These are phyloP conservation scores for Carcina quercana DNA, from an alignment of 2,888 invertebrate species.

Conservation along the genomic window DNA sequence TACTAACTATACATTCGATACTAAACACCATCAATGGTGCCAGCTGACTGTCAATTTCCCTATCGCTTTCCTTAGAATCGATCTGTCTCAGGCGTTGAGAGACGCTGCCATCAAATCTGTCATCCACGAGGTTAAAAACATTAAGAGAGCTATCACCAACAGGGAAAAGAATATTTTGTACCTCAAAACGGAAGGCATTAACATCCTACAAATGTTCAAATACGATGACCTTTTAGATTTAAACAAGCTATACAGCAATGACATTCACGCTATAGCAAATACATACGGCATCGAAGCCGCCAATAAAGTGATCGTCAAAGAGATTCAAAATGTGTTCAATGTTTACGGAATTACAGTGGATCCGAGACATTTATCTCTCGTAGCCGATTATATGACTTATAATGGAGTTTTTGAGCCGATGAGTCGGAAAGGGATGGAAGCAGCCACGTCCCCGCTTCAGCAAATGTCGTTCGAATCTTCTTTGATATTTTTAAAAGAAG, in stretches of 20 bases:
- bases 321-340: conserved; percentile 96
- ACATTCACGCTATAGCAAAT: conserved; percentile 91
- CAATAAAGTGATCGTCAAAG: conserved; percentile 90
- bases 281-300: conserved; percentile 99
- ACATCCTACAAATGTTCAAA: conserved; percentile 92
- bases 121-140: conserved; percentile 85
- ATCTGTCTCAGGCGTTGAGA: conserved; percentile 83
- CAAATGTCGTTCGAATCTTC: conserved; percentile 99
- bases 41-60: conserved; percentile 83
- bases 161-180: conserved; percentile 77
- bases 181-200: conserved; percentile 96
- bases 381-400: conserved; percentile 99
- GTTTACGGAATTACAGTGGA: conserved; percentile 98
- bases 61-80: conserved; percentile 69
- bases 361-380: conserved; percentile 91
- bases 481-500: conserved; percentile 86
- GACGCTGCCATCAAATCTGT: conserved; percentile 82
- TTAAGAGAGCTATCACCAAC: conserved; percentile 89
- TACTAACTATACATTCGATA: conserved; percentile 84
- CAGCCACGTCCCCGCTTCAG: conserved; percentile 94
- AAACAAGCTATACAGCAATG: conserved; percentile 91
- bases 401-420: conserved; percentile 92
- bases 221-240: conserved; percentile 86
- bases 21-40: conserved; percentile 87
- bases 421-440: conserved; percentile 92